Conservation (phyloP, 2,797 vertebrate species). For the Acropternis orthonyx region DNA sequence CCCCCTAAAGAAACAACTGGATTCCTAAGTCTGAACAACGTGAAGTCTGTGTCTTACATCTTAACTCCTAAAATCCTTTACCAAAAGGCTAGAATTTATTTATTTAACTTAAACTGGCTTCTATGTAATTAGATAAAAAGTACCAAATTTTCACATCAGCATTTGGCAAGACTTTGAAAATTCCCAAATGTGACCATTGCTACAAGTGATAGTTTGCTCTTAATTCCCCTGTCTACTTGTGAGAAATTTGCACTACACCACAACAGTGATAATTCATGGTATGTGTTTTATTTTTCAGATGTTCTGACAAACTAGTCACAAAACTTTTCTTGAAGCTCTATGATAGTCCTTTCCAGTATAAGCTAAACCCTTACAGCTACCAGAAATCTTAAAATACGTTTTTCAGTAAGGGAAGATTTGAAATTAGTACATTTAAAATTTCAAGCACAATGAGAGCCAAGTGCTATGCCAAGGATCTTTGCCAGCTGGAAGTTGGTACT, state of each 20-base stretch:
- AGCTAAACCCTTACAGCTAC: background rate
- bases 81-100: background rate
- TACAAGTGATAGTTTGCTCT: fast-evolving
- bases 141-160: background rate
- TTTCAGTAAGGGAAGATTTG: background rate
- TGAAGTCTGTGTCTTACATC: background rate
- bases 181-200: background rate
- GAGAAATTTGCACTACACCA: background rate
- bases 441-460: background rate
- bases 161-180: background rate
- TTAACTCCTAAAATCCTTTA: background rate
- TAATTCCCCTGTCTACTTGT: background rate
- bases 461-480: background rate
- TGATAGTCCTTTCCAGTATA: background rate
- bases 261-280: background rate
- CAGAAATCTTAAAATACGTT: background rate
- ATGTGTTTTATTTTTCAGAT: background rate
- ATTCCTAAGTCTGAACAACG: background rate
- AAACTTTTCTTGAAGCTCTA: background rate
- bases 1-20: background rate
- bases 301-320: background rate
- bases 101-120: background rate
- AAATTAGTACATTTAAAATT: background rate
- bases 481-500: background rate
- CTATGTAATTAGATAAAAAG: background rate